Percentiles rank a stretch among this genome's conserved stretches.
Evolutionary conservation across 2,888 invertebrate genomes (phyloP).

Genomic region (Mythimna ferrago): DNA sequence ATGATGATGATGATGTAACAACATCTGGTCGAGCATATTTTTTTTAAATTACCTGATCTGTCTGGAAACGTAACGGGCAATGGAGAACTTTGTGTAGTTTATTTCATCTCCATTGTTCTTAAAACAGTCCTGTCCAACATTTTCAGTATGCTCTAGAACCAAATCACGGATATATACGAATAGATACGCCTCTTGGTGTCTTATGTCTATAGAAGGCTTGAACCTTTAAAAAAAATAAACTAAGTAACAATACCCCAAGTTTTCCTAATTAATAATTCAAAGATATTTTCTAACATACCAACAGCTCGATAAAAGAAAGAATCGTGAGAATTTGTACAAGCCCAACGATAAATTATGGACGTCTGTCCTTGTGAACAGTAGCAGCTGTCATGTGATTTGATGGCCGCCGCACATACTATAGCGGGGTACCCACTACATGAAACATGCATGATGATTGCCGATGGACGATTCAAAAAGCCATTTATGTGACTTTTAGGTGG

Average conservation of each 20-base stretch:
- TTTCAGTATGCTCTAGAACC: no score
- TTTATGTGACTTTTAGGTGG: slow-evolving; percentile 10
- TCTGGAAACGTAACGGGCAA: no score
- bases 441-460: slow-evolving; percentile 33
- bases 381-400: slow-evolving; percentile 42
- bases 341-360: slow-evolving; percentile 38
- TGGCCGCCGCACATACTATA: background rate
- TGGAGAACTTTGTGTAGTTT: no score
- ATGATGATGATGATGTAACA: no score
- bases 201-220: background rate
- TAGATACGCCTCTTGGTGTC: no score
- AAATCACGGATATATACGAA: no score
- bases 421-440: slow-evolving; percentile 17
- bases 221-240: background rate
- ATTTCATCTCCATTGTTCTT: no score
- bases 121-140: no score
- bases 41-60: no score
- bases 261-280: slow-evolving; percentile 37
- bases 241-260: background rate
- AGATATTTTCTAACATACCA: slow-evolving; percentile 32
- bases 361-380: slow-evolving; percentile 44
- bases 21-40: no score
- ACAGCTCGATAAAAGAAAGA: slow-evolving; percentile 40
- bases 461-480: slow-evolving; percentile 21
- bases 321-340: slow-evolving; percentile 46